These are phyloP conservation scores for Parnassius smintheus DNA, from an alignment of 2,888 invertebrate genomes.

Conservation along the genomic window DNA sequence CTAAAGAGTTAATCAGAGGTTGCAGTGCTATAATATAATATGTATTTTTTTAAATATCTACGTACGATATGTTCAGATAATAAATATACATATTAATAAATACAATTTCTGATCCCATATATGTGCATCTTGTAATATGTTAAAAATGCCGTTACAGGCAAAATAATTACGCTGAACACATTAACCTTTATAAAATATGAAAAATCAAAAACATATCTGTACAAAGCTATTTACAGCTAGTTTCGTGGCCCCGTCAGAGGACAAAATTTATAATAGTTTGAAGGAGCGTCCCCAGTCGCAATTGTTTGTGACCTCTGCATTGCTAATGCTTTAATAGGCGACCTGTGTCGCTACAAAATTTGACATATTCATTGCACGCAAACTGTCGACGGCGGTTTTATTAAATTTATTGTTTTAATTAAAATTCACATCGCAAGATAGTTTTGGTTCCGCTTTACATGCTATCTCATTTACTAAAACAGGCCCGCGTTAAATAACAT, in stretches of 20 bases:
- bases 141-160: no score
- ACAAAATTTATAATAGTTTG: conserved; percentile 64
- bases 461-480: conserved; percentile 6
- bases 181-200: no score
- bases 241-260: conserved; percentile 50
- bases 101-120: no score
- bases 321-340: conserved; percentile 51
- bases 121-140: no score
- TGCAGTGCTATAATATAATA: no score
- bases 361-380: conserved; percentile 38
- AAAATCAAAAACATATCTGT: no score
- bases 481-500: conserved; percentile 8
- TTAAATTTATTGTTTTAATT: conserved; percentile 47
- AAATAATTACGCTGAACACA: no score
- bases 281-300: conserved; percentile 50
- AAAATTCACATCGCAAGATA: conserved; percentile 38
- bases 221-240: not conserved
- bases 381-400: conserved; percentile 33
- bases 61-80: no score
- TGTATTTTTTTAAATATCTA: no score
- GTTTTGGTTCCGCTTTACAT: conserved; percentile 33
- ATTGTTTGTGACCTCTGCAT: conserved; percentile 65
- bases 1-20: no score
- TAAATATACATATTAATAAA: no score
- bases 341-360: conserved; percentile 44